A percentile compares a stretch with the other conserved stretches of the same genome.
phyloP scores from a whole-genome alignment of 2,888 invertebrate species.

The Tridacna gigas region DNA sequence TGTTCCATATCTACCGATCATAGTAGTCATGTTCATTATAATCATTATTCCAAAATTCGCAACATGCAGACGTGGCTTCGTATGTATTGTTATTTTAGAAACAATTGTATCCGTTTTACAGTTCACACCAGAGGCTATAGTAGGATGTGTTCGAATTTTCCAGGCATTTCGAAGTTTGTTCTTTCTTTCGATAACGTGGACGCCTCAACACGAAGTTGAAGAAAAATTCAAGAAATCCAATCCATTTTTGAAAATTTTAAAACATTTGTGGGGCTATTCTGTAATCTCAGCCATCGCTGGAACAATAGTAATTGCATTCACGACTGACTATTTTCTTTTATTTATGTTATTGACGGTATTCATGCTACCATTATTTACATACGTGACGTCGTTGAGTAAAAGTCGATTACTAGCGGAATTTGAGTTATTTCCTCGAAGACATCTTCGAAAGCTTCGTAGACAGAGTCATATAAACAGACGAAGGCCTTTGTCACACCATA shows the following conservation, averaged over 20 bases:
- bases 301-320: constrained; percentile 67
- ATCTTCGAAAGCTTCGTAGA: not conserved
- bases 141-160: constrained; percentile 75
- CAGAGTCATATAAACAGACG: not conserved
- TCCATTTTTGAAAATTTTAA: constrained; percentile 75
- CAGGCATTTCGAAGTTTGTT: constrained; percentile 74
- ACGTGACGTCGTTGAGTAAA: constrained; percentile 71
- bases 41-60: constrained; percentile 78
- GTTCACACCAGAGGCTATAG: constrained; percentile 79
- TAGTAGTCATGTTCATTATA: constrained; percentile 74
- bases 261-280: constrained; percentile 78
- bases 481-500: not conserved
- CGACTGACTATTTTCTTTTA: constrained; percentile 61
- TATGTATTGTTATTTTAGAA: constrained; percentile 73
- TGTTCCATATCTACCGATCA: constrained; percentile 71
- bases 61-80: constrained; percentile 70
- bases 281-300: constrained; percentile 64
- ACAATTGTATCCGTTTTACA: constrained; percentile 78
- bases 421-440: constrained; percentile 1
- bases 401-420: constrained; percentile 13
- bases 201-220: constrained; percentile 79
- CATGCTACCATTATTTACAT: constrained; percentile 75
- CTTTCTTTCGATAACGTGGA: constrained; percentile 73
- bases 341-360: constrained; percentile 73
- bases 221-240: constrained; percentile 76